phyloP scores from a whole-genome alignment of 2,113 vertebrate genomes.

The Bujurquina vittata region DNA sequence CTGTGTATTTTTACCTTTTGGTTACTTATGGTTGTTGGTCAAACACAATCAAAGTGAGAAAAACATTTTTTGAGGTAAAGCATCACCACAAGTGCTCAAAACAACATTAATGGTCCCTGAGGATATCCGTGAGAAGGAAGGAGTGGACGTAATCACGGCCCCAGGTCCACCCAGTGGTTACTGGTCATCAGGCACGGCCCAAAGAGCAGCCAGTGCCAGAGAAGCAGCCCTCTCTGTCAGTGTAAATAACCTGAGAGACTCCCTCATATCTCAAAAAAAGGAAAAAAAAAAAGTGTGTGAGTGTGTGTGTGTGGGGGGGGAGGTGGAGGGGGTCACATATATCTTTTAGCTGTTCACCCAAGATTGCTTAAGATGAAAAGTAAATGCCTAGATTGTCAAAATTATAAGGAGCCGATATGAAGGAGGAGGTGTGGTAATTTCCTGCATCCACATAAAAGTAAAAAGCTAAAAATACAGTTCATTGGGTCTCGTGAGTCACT shows the following conservation, averaged over 20 bases:
- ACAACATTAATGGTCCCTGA: constrained; percentile 43
- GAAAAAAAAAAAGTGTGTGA: not conserved
- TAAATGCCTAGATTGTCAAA: constrained; percentile 27
- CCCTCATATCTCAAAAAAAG: not conserved
- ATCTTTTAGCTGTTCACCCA: not conserved
- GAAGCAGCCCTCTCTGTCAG: not conserved
- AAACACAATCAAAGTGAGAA: constrained; percentile 40
- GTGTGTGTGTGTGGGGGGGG: no score
- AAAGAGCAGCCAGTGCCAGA: constrained; percentile 37
- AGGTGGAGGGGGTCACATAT: not conserved
- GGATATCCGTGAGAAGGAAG: constrained; percentile 13
- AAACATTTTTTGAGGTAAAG: constrained; percentile 33
- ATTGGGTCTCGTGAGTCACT: not conserved
- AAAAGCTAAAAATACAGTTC: not conserved
- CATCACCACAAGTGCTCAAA: constrained; percentile 36
- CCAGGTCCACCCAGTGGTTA: constrained; percentile 36
- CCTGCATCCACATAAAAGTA: constrained; percentile 27
- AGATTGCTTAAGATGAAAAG: constrained; percentile 2
- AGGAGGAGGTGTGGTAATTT: constrained; percentile 9
- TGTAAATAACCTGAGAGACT: constrained; percentile 13
- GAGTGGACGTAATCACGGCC: not conserved
- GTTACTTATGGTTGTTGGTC: constrained; percentile 24
- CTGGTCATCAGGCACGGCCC: constrained; percentile 44
- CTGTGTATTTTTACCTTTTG: constrained; percentile 46
- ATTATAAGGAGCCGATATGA: constrained; percentile 19